Base-by-base conservation (phyloP, 1,140 invertebrate species). In the Antheraea mylitta region DNA sequence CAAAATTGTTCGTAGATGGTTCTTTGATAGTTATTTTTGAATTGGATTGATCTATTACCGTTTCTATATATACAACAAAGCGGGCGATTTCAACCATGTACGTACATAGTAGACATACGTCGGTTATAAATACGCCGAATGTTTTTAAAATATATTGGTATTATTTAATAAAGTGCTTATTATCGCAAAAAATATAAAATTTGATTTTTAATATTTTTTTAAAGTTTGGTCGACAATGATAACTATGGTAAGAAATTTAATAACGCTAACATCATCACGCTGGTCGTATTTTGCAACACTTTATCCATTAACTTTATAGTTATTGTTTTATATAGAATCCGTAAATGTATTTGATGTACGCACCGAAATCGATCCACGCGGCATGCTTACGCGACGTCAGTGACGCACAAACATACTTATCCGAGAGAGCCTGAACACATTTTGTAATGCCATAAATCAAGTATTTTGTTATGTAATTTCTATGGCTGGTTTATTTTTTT, bases 361-460 rank as follows among this genome's bases (percentile, higher is more conserved):
- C 13, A 53, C 45, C 7, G 6, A 53, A 13, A 53, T 6, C 7
- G 7, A 0, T 13, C 1, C 18, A 22, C 30, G 36, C 64, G n/a
- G 16, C 37, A 18, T 65, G 64, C 64, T 53, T 65, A 65, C 18
- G 64, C 64, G 64, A 48, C 64, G 64, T 53, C 38, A 48, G 37
- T 22, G 18, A 13, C 18, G 19, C 53, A 65, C 53, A 18, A 38
- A 7, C 38, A n/a, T 1, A 61, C 36, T 64, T 38, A 45, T 64
- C 18, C 18, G 19, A 37, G n/a, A 64, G 30, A 38, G 60, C 38
- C 38, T 64, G 38, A 64, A n/a, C 63, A 42, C 63, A 64, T n/a
- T 64, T 42, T 64, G 37, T 64, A 64, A n/a, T 38, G 0, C 45
- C 0, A 16, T 53, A 0, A 53, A 2, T 53, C 45, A 11, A 53